Evolutionary conservation across 1,140 invertebrate genomes (phyloP).

Genomic region (Rhopalosiphum maidis): DNA sequence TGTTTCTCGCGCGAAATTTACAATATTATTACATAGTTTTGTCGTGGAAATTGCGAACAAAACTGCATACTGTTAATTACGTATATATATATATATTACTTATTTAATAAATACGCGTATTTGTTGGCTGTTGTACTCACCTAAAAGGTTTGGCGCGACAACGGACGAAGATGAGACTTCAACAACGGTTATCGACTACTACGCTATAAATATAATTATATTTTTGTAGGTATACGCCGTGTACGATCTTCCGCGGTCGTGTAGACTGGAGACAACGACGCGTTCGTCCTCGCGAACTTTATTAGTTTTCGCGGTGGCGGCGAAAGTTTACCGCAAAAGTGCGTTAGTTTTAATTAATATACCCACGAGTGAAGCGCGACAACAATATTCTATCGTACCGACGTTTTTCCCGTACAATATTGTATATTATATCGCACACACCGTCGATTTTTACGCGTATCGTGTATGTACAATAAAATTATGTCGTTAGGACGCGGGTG

Average conservation of each 20-base stretch:
- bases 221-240: no score
- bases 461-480: background rate
- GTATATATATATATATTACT: no score
- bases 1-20: background rate
- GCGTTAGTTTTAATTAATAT: no score
- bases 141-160: background rate
- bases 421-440: no score
- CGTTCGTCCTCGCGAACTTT: no score
- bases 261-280: background rate
- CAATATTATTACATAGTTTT: background rate
- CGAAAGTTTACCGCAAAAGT: background rate
- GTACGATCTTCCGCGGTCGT: background rate
- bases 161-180: background rate
- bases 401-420: no score
- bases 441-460: background rate
- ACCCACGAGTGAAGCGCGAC: no score
- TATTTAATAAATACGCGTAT: background rate
- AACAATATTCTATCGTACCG: no score
- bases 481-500: no score
- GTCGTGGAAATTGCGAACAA: background rate
- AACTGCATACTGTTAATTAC: no score
- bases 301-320: no score
- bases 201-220: no score
- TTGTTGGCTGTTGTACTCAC: background rate
- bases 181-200: background rate